Percentiles rank a stretch among this genome's conserved stretches.
phyloP scores from a whole-genome alignment of 23 tunicate genomes.

The Ascidia mentula region DNA sequence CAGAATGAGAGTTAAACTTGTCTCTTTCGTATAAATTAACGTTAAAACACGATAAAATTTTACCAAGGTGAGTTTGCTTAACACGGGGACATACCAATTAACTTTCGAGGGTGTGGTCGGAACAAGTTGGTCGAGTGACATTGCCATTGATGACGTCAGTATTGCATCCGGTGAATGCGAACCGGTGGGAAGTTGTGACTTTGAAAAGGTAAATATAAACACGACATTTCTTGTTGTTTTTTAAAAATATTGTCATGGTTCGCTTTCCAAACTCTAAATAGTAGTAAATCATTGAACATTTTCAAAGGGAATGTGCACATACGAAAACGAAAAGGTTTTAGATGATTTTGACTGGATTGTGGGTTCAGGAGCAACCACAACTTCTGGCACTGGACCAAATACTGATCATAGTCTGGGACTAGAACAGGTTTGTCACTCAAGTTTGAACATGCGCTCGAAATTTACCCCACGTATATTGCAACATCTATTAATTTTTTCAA shows the following conservation, averaged over 20 bases:
- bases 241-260: too few species aligned
- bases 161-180: slow-evolving; percentile 75
- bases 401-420: slow-evolving; percentile 58
- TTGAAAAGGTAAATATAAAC: slow-evolving; percentile 66
- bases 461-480: background rate
- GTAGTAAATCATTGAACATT: too few species aligned
- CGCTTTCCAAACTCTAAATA: too few species aligned
- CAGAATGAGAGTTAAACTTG: too few species aligned
- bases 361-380: slow-evolving; percentile 45
- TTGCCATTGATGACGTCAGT: slow-evolving; percentile 84
- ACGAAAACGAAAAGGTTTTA: slow-evolving; percentile 35
- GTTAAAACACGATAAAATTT: background rate
- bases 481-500: background rate
- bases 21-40: background rate
- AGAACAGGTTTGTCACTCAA: too few species aligned
- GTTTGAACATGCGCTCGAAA: too few species aligned
- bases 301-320: slow-evolving; percentile 67
- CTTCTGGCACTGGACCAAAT: slow-evolving; percentile 52
- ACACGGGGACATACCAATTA: slow-evolving; percentile 67
- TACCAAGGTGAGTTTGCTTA: slow-evolving; percentile 41
- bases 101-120: slow-evolving; percentile 83
- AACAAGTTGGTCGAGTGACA: slow-evolving; percentile 53
- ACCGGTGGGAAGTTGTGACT: slow-evolving; percentile 68
- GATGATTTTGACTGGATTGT: slow-evolving; percentile 79
- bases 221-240: too few species aligned